A percentile compares a stretch with the other conserved stretches of the same genome.
phyloP scores from a whole-genome alignment of 2,888 invertebrate species.

The Napeogenes sylphis region DNA sequence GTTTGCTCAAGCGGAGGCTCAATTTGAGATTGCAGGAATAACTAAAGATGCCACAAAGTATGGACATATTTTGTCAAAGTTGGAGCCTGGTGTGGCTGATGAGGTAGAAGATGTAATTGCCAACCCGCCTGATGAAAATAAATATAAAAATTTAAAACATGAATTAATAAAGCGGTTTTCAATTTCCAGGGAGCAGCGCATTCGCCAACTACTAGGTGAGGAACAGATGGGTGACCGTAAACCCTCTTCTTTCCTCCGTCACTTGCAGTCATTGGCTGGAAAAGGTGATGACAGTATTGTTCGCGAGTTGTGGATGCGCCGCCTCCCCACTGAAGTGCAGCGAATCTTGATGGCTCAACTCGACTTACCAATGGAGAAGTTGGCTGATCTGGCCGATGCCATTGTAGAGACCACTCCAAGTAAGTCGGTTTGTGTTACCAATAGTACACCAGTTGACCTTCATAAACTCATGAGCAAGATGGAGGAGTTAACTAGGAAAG shows the following conservation, averaged over 20 bases:
- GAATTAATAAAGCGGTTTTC: constrained; percentile 22
- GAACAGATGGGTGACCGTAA: constrained; percentile 25
- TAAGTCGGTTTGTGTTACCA: too few species aligned
- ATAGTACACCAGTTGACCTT: too few species aligned
- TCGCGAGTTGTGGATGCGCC: constrained; percentile 9
- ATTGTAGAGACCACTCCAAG: background rate
- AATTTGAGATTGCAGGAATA: constrained; percentile 12
- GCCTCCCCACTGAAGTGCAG: constrained; percentile 8
- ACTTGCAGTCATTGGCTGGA: constrained; percentile 8
- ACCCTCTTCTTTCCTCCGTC: constrained; percentile 19
- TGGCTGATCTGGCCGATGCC: constrained; percentile 11
- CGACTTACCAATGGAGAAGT: background rate
- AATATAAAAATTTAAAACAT: constrained; percentile 19
- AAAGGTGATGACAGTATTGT: constrained; percentile 7
- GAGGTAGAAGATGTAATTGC: constrained; percentile 22
- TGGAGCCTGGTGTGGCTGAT: constrained; percentile 11
- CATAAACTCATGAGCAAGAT: too few species aligned
- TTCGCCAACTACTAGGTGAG: constrained; percentile 14
- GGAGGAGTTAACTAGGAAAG: too few species aligned
- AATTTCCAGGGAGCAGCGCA: constrained; percentile 17
- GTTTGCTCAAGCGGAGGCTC: constrained; percentile 21
- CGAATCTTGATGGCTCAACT: constrained; percentile 11
- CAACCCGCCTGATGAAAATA: constrained; percentile 16
- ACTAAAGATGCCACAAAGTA: constrained; percentile 17
- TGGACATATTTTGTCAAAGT: constrained; percentile 12